A percentile compares a stretch with the other conserved stretches of the same genome.
Evolutionary conservation across 2,888 invertebrate genomes (phyloP).

Genomic region (Stenchaetothrips biformis): DNA sequence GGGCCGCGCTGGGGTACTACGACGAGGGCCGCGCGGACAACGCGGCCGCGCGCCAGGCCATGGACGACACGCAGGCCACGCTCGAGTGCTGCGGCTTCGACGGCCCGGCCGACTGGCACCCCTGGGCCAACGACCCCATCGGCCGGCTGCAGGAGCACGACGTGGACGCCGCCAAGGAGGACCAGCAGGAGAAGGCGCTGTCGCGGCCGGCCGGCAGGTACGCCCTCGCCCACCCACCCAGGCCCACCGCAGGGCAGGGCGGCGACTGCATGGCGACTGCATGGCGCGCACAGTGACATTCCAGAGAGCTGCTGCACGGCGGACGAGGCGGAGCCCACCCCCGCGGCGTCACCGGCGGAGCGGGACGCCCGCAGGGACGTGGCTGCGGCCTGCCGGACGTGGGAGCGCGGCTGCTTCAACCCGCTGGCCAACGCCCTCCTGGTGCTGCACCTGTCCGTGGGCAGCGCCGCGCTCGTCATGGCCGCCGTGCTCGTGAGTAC

Average conservation of each 20-base stretch:
- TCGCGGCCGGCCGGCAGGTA: background rate
- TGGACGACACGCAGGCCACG: background rate
- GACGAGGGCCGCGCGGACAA: background rate
- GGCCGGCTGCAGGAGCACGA: background rate
- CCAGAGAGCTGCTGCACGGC: constrained; percentile 2
- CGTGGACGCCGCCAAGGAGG: background rate
- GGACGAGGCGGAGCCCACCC: background rate
- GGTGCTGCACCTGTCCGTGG: constrained; percentile 17
- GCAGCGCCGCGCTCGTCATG: background rate
- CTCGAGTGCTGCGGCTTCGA: constrained; percentile 17
- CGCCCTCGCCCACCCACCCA: no score
- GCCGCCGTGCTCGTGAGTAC: constrained; percentile 6
- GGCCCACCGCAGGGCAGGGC: no score
- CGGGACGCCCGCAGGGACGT: no score
- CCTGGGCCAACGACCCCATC: constrained; percentile 7
- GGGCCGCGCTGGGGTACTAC: constrained; percentile 16
- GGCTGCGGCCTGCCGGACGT: background rate
- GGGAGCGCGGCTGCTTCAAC: constrained; percentile 9
- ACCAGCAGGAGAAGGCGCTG: background rate
- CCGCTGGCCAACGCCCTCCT: constrained; percentile 1
- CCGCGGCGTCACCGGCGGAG: background rate
- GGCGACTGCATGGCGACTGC: background rate
- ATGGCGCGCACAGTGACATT: background rate
- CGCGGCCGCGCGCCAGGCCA: background rate
- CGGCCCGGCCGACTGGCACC: constrained; percentile 9